These are phyloP conservation scores for Dallia pectoralis DNA, from an alignment of 2,797 vertebrate species.

Conservation along the genomic window DNA sequence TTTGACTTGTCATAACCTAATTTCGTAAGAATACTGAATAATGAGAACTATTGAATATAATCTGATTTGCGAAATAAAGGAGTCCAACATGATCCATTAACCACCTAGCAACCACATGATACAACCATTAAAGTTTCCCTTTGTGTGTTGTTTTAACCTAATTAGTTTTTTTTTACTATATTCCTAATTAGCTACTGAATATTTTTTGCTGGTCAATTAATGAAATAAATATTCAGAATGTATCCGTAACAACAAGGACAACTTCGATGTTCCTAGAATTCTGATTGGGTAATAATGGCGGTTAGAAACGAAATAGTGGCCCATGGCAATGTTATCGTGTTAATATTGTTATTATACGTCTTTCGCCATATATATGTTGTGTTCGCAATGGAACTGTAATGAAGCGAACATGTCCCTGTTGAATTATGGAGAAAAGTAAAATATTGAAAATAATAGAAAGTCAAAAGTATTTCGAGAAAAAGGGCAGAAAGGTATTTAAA, in stretches of 20 bases:
- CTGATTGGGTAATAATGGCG: slow-evolving; percentile 10
- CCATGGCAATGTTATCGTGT: not conserved
- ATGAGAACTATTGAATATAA: not conserved
- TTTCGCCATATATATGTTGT: slow-evolving; percentile 1
- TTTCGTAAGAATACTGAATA: not conserved
- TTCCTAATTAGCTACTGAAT: not conserved
- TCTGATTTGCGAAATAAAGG: not conserved
- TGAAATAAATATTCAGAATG: not conserved
- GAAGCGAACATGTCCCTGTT: not conserved
- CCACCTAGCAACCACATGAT: not conserved
- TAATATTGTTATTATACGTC: not conserved
- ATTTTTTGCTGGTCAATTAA: not conserved
- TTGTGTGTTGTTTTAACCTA: not conserved
- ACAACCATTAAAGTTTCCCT: not conserved
- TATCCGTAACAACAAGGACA: not conserved
- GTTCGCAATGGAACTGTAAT: not conserved
- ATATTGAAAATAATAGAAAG: slow-evolving; percentile 15
- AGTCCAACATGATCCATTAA: not conserved
- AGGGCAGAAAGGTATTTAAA: not conserved
- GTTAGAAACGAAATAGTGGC: slow-evolving; percentile 14
- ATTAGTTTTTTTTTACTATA: not conserved
- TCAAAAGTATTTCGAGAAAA: not conserved
- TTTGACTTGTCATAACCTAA: not conserved
- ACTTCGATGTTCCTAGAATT: not conserved
- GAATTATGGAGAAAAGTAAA: not conserved